Evolutionary conservation across 2,797 vertebrate genomes (phyloP).

Genomic region (Mionectes olivaceus): DNA sequence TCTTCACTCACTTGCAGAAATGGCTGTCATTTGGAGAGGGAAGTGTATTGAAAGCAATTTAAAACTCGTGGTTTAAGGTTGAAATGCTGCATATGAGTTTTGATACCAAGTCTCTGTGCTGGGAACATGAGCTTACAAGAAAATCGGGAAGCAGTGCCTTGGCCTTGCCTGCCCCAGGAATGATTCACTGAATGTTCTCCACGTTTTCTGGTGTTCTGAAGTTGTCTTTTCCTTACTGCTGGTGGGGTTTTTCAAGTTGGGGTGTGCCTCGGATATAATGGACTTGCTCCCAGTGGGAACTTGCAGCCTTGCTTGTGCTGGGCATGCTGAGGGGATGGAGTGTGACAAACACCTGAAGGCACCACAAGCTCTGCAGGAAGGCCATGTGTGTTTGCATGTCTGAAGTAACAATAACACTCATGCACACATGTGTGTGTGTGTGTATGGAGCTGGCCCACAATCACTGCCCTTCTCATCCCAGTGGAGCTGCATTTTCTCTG

Average conservation of each 20-base stretch:
- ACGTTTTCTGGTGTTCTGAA: fast-evolving
- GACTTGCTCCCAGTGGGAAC: background rate
- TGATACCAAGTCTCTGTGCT: background rate
- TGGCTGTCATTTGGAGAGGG: background rate
- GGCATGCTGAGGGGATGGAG: background rate
- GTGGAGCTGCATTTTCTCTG: background rate
- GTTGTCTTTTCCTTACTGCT: background rate
- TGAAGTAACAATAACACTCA: background rate
- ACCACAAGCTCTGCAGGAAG: background rate
- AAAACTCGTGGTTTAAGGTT: background rate
- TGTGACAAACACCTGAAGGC: background rate
- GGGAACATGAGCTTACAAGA: background rate
- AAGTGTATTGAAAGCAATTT: background rate
- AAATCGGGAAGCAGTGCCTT: background rate
- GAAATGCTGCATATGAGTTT: background rate
- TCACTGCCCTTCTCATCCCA: background rate
- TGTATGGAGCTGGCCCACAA: background rate
- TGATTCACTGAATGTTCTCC: background rate
- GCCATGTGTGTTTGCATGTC: background rate
- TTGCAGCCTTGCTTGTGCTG: background rate
- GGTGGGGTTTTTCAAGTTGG: background rate
- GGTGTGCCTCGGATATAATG: background rate
- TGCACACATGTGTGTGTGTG: too few relatives aligned
- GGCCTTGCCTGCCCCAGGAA: background rate
- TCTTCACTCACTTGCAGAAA: background rate